A percentile compares a stretch with the other conserved stretches of the same genome.
phyloP scores from a whole-genome alignment of 2,797 vertebrate species.

The Gallinago stenura region DNA sequence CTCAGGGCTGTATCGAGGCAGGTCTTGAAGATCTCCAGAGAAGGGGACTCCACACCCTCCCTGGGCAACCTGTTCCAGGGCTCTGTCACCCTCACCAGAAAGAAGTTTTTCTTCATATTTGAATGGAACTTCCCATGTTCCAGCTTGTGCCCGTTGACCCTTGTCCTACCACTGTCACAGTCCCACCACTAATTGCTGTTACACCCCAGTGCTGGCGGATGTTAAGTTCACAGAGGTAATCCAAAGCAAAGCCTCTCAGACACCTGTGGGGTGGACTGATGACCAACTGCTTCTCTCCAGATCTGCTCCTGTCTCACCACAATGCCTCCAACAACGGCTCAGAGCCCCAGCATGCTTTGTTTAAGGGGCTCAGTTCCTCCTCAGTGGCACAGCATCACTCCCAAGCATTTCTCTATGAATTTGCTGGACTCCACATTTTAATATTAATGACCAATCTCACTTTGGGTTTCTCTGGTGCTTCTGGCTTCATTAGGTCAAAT shows the following conservation, averaged over 20 bases:
- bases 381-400: background rate
- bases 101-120: too few species aligned
- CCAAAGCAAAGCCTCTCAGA: background rate
- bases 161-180: background rate
- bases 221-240: background rate
- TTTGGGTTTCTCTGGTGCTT: background rate
- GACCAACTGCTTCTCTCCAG: background rate
- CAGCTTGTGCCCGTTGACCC: too few species aligned
- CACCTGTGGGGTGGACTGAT: background rate
- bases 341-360: background rate
- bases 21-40: too few species aligned
- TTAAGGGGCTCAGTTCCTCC: background rate
- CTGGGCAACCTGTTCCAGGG: too few species aligned
- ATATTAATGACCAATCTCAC: background rate
- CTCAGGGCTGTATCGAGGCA: too few species aligned
- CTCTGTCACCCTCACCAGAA: too few species aligned
- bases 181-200: background rate
- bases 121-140: too few species aligned
- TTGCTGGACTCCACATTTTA: background rate
- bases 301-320: background rate
- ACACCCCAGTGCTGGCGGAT: background rate
- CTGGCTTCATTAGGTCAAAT: background rate
- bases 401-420: background rate
- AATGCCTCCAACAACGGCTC: fast-evolving
- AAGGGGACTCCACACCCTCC: too few species aligned